These are phyloP conservation scores for Intellagama lesueurii DNA, from an alignment of 2,797 vertebrate species.

Conservation along the genomic window DNA sequence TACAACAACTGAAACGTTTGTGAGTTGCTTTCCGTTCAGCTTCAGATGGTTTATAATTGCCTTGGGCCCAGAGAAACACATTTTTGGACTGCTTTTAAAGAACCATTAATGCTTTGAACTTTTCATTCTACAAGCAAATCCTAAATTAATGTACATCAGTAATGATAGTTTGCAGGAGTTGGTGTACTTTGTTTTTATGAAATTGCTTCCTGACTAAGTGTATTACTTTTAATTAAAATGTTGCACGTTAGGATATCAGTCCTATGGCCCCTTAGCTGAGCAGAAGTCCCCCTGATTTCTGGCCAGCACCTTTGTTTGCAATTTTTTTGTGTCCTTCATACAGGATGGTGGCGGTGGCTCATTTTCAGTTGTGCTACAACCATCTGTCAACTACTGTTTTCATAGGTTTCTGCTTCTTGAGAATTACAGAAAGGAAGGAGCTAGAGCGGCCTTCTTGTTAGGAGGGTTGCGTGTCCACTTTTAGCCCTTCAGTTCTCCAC, in stretches of 20 bases:
- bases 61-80: constrained; percentile 73
- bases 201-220: constrained; percentile 52
- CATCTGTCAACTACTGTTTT: background rate
- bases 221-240: constrained; percentile 67
- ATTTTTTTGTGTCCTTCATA: background rate
- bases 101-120: constrained; percentile 71
- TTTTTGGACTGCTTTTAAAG: constrained; percentile 77
- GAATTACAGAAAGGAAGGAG: background rate
- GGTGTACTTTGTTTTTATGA: constrained; percentile 36
- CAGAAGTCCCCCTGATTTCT: background rate
- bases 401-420: background rate
- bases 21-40: constrained; percentile 71
- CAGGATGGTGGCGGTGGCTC: background rate
- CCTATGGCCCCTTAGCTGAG: background rate
- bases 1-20: constrained; percentile 70
- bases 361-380: background rate
- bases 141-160: constrained; percentile 74
- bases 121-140: constrained; percentile 63
- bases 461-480: too few relatives aligned
- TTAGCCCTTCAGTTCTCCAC: too few relatives aligned
- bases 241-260: constrained; percentile 25
- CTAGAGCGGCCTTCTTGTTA: too few relatives aligned
- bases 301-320: too few relatives aligned
- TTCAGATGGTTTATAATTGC: constrained; percentile 74
- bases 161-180: constrained; percentile 62